Evolutionary conservation across 1,140 invertebrate species (phyloP).

Genomic region (Brachystomella parvula): DNA sequence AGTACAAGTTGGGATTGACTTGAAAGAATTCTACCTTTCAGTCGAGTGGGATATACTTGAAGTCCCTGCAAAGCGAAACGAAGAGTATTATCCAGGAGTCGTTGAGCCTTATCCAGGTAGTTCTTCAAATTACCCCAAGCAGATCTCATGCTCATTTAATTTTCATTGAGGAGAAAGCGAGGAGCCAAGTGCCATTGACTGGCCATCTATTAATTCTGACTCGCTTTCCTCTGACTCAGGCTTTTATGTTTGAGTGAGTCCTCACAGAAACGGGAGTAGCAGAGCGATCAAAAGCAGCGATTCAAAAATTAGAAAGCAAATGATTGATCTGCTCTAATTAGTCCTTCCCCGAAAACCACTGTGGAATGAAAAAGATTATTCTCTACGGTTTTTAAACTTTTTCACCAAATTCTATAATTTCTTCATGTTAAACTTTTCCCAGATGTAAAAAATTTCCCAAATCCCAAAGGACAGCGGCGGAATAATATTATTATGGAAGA

Average conservation of each 20-base stretch:
- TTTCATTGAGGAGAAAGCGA: neutral
- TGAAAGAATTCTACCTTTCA: constrained; percentile 82
- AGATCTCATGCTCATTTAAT: neutral
- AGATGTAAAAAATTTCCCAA: too few relatives aligned
- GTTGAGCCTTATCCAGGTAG: constrained; percentile 3
- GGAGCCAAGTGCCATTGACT: neutral
- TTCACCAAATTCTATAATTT: too few relatives aligned
- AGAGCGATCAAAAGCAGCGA: neutral
- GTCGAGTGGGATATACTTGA: constrained; percentile 94
- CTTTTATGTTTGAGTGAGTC: neutral
- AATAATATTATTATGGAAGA: too few relatives aligned
- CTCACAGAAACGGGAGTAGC: neutral
- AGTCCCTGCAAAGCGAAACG: constrained; percentile 75
- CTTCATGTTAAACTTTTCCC: too few relatives aligned
- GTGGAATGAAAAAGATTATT: too few relatives aligned
- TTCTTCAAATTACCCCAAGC: neutral
- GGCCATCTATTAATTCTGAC: too few relatives aligned
- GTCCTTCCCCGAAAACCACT: too few relatives aligned
- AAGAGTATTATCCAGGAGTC: constrained; percentile 50
- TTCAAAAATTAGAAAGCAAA: too few relatives aligned
- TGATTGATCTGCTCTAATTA: too few relatives aligned
- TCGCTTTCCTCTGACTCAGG: neutral
- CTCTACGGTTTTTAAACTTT: too few relatives aligned
- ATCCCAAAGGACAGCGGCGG: too few relatives aligned
- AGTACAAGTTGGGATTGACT: constrained; percentile 73